Percentiles rank a stretch among this genome's conserved stretches.
Evolutionary conservation across 1,140 invertebrate genomes (phyloP).

Genomic region (Hetaerina americana): DNA sequence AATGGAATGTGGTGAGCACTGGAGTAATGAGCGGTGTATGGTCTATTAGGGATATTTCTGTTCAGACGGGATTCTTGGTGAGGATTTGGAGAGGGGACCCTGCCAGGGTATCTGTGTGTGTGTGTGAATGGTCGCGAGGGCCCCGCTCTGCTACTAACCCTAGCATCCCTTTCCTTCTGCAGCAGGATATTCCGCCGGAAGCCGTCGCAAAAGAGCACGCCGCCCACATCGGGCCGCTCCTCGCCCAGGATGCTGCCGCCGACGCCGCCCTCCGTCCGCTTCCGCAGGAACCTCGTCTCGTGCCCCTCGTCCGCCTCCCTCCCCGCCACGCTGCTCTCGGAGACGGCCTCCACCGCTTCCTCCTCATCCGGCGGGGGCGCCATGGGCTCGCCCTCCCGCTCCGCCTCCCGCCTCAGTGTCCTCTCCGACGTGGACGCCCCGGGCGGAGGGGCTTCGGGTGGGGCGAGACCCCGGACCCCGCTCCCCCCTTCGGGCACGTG

Average conservation of each 20-base stretch:
- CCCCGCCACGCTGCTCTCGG: not conserved
- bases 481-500: not conserved
- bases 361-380: not conserved
- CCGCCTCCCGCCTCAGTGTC: not conserved
- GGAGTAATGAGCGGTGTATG: too few species aligned
- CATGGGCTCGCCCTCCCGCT: not conserved
- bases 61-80: too few species aligned
- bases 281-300: constrained; percentile 53
- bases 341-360: too few species aligned
- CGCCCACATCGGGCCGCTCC: constrained; percentile 36
- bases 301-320: not conserved
- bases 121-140: too few species aligned
- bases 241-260: constrained; percentile 31
- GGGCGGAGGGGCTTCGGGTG: not conserved
- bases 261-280: constrained; percentile 42
- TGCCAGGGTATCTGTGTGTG: too few species aligned
- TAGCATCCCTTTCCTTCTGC: not conserved
- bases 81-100: too few species aligned
- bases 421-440: not conserved
- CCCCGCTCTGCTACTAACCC: too few species aligned
- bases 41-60: too few species aligned
- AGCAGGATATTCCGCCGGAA: constrained; percentile 34
- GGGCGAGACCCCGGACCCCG: not conserved
- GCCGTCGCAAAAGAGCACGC: constrained; percentile 36
- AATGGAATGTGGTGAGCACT: too few species aligned